Base-by-base conservation (phyloP, 1,140 invertebrate species). In the Gryllus bimaculatus region DNA sequence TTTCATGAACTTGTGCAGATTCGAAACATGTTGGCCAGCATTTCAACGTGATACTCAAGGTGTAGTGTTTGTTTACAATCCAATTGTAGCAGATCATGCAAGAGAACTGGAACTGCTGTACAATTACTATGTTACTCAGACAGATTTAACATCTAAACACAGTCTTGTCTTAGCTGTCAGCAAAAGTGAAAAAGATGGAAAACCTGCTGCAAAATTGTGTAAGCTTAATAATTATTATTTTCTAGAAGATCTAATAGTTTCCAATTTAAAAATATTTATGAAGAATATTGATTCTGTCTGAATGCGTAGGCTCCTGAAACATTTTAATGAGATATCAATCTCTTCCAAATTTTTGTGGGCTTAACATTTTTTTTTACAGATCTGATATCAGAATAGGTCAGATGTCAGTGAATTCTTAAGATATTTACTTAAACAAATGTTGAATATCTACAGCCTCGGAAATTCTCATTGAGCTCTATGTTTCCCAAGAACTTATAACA, bases 21-120 rank as follows among this genome's bases (percentile, higher is more conserved):
- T 90, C 86, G 91, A 93, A 84, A 87, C 88, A 18, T 94, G 92
- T 84, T 95, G 94, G 94, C 91, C 93, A 77, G 92, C 92, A 10
- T 88, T 95, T 80, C 89, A 91, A 74, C 87, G 89, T 83, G 90
- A 92, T 83, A 86, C 89, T 6, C 88, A 91, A 82, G 94, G 93
- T 39, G 88, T 93, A n/a, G 89, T 95, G 76, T 89, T 95, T 82
- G 91, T 95, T 8, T 94, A 91, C 81, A 93, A 90, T 82, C 88
- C 89, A 21, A 88, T 89, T 77, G 86, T 87, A 8, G 86, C 88
- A 39, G 87, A 88, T 76, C 88, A 88, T 81, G 84, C 89, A 49
- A 88, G 89, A 83, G 90, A 93, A 82, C 84, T 95, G 81, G 91
- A 94, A 83, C 86, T 90, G 78, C 89, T 93, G 80, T 92, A 93